Base-by-base conservation (phyloP, 2,113 vertebrate genomes). In the Cyphomyrus plagiostoma region DNA sequence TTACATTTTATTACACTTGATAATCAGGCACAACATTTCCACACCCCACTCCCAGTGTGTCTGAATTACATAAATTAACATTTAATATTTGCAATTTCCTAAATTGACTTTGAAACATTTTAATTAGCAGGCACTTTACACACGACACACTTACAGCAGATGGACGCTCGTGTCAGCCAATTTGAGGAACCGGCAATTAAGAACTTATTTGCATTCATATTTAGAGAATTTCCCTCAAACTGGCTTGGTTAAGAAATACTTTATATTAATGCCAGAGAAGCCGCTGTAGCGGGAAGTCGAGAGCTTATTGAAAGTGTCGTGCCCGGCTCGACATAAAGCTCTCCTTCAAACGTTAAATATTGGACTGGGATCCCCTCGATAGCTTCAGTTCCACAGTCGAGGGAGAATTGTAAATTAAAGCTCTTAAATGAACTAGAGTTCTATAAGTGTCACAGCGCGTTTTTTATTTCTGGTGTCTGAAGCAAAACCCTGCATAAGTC, bases 61-160 rank as follows among this genome's bases (percentile, higher is more conserved):
- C 50, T 87, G 86, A 94, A 94, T 93, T 91, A 93, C 91, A 93
- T 92, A 93, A 93, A 95, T 93, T 93, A 93, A 88, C 91, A 93
- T 93, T 95, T 93, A 95, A 95, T 93, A 89, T 92, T 95, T 94
- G 91, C 91, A 93, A 94, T 93, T 93, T 91, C 92, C 90, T 91
- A 94, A 95, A 95, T 94, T 94, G 93, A 95, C 92, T 93, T 94
- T 94, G 92, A 92, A 93, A 94, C 92, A 94, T 95, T 95, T 95
- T 93, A 95, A 96, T 96, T 95, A 94, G 93, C 91, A 88, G 92
- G 90, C 93, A 93, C 93, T 94, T 94, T 93, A 90, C 92, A 90
- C 92, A 89, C 88, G 84, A 91, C 91, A 91, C 94, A 93, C 93
- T 93, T 46, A 90, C 91, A 93, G 93, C 95, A 95, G 94, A 95